phyloP scores from a whole-genome alignment of 2,113 vertebrate species.

The Argyrosomus japonicus region DNA sequence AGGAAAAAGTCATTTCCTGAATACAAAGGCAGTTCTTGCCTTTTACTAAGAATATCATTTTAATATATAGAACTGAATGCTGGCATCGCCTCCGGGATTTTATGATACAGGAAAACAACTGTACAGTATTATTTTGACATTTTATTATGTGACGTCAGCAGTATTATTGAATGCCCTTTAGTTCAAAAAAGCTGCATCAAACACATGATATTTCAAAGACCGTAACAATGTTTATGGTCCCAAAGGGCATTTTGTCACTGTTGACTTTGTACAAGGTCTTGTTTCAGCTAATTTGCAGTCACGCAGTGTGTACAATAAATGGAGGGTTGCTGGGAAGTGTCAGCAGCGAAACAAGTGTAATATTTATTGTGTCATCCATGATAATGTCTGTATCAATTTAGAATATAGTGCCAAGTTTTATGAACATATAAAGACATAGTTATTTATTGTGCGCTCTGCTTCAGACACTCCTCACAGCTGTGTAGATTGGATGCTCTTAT shows the following conservation, averaged over 20 bases:
- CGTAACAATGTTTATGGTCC: slow-evolving; percentile 13
- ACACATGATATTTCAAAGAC: slow-evolving; percentile 44
- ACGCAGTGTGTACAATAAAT: slow-evolving; percentile 3
- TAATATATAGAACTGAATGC: not conserved
- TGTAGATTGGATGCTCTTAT: slow-evolving; percentile 5
- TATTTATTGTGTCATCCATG: not conserved
- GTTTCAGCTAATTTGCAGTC: not conserved
- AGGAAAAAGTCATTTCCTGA: not conserved
- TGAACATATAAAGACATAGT: not conserved
- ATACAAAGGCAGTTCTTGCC: not conserved
- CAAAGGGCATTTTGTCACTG: slow-evolving; percentile 26
- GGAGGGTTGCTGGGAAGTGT: not conserved
- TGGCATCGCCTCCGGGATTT: not conserved
- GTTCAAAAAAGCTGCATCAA: slow-evolving; percentile 48
- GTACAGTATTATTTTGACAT: slow-evolving; percentile 23
- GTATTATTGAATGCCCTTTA: slow-evolving; percentile 48
- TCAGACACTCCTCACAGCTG: not conserved
- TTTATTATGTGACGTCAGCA: not conserved
- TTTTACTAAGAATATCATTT: not conserved
- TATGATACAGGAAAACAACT: not conserved
- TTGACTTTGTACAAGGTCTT: slow-evolving; percentile 14
- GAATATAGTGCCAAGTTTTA: not conserved
- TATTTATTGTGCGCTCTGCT: not conserved
- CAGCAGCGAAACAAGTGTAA: not conserved
- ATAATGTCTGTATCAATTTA: not conserved